These are phyloP conservation scores for Hydrophis major DNA, from an alignment of 2,797 vertebrate species.

Conservation along the genomic window DNA sequence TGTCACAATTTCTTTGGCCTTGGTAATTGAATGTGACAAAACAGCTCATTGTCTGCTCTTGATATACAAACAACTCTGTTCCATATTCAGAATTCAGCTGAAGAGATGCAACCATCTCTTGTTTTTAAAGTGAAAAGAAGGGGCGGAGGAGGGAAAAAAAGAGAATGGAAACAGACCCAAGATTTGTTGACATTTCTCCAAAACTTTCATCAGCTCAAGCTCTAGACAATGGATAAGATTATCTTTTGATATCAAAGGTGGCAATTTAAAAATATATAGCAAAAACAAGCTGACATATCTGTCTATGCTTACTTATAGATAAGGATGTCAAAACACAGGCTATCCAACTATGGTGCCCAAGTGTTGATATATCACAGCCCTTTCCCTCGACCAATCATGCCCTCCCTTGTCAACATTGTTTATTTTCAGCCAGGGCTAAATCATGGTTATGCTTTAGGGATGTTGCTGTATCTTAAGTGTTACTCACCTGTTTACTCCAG, in stretches of 20 bases:
- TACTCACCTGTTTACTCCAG: constrained; percentile 67
- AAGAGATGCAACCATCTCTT: constrained; percentile 38
- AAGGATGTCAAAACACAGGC: constrained; percentile 69
- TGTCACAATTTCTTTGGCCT: constrained; percentile 49
- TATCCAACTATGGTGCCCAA: constrained; percentile 66
- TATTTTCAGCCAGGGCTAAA: constrained; percentile 71
- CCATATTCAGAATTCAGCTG: constrained; percentile 49
- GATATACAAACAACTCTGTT: constrained; percentile 61
- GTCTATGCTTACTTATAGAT: constrained; percentile 65
- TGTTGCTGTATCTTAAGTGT: constrained; percentile 66
- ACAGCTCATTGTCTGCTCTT: constrained; percentile 61
- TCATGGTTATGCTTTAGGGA: constrained; percentile 68
- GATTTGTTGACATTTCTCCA: constrained; percentile 48
- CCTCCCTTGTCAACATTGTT: constrained; percentile 65
- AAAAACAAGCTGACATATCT: constrained; percentile 69
- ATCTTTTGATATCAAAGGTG: constrained; percentile 63
- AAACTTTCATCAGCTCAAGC: constrained; percentile 60
- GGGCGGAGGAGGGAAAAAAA: too few relatives aligned
- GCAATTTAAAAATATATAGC: constrained; percentile 67
- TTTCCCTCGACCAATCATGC: neutral
- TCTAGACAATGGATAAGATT: constrained; percentile 55
- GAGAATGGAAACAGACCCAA: neutral
- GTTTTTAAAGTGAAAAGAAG: neutral
- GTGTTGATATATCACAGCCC: constrained; percentile 62
- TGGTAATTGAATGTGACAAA: constrained; percentile 67